Base-by-base conservation (phyloP, 2,888 invertebrate species). In the Synanthedon myopaeformis region DNA sequence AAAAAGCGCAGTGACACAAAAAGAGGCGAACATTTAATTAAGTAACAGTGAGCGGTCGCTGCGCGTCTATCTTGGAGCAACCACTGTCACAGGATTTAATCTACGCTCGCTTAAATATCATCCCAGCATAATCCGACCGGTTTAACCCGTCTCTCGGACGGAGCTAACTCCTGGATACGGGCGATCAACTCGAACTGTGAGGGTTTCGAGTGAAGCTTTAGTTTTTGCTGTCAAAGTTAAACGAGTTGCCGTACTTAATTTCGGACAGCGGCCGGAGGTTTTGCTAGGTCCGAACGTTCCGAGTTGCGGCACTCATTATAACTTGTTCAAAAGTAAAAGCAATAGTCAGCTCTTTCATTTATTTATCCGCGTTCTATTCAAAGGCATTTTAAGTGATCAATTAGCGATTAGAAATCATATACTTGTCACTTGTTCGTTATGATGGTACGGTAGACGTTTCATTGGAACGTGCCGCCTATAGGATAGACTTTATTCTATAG, bases 81-180 rank as follows among this genome's bases (percentile, higher is more conserved):
- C 49, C 51, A 28, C 55, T 45, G 55, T 54, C 48, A 52, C 50
- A 49, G 12, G 13, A 11, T 48, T 52, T 56, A 56, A 56, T 54
- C 49, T 49, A 51, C 52, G 42, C 35, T 17, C 41, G 56, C 55
- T 58, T 58, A 58, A 53, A 53, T 52, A 50, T 41, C 55, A 51
- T 42, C 49, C 49, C 42, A 50, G 45, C 42, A 55, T 58, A 56
- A 58, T 56, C 58, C 58, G 53, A 49, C 55, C 42, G 56, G 55
- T 55, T 56, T 53, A 42, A 54, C 45, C 45, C 45, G 45, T 45
- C 45, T 14, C 13, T 13, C 45, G 14, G n/a, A n/a, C 11, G 13
- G 45, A 45, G 45, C 45, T 45, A 45, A 45, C 45, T 45, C 42
- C 45, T 45, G 45, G 45, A 45, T 45, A 45, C 45, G 14, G 45